Percentiles rank a stretch among this genome's conserved stretches.
phyloP scores from a whole-genome alignment of 2,888 invertebrate species.

The Onthophagus sagittarius region DNA sequence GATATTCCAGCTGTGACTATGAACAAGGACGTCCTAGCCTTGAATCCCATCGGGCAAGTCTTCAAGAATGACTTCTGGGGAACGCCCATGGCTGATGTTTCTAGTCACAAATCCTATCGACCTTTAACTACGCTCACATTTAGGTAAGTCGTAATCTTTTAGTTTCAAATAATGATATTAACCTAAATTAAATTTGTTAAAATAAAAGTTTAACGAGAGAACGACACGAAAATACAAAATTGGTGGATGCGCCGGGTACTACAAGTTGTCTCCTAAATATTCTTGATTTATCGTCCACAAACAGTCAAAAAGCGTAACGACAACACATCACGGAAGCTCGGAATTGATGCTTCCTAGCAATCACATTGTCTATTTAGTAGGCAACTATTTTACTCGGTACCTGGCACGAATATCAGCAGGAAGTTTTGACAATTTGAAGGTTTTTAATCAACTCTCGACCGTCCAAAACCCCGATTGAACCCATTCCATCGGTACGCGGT shows the following conservation, averaged over 20 bases:
- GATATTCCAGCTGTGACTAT: constrained; percentile 80
- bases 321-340: background rate
- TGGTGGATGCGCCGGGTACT: background rate
- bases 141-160: constrained; percentile 59
- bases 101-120: constrained; percentile 84
- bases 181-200: background rate
- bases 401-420: background rate
- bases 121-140: constrained; percentile 80
- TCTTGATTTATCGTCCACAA: background rate
- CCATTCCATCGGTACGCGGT: background rate
- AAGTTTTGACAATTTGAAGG: background rate
- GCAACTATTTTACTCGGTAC: background rate
- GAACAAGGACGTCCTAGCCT: constrained; percentile 75
- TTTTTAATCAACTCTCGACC: background rate
- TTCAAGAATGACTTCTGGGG: constrained; percentile 87
- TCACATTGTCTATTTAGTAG: background rate
- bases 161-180: background rate
- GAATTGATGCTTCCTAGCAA: background rate
- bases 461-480: background rate
- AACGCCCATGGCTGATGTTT: constrained; percentile 76
- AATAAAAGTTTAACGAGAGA: background rate
- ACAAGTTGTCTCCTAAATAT: background rate
- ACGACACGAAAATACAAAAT: background rate
- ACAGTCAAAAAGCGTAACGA: background rate
- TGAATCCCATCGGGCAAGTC: constrained; percentile 58